Base-by-base conservation (phyloP, 2,888 invertebrate species). In the Timema podura region DNA sequence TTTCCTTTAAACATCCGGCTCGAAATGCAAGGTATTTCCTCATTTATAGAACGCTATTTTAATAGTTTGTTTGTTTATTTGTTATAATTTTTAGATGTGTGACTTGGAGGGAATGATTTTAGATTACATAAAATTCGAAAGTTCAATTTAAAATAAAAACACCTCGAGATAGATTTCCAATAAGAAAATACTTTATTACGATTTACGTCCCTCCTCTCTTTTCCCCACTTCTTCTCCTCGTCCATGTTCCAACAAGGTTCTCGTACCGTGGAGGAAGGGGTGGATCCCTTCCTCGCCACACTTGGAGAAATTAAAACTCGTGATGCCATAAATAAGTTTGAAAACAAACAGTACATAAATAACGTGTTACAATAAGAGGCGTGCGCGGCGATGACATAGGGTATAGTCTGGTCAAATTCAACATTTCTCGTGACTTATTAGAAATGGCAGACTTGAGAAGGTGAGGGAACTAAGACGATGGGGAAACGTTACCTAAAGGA, bases 301-400 rank as follows among this genome's bases (percentile, higher is more conserved):
- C 65, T 69, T 57, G 59, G 65, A 69, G 65, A 69, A 69, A 66
- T 69, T 69, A 69, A 69, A 69, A 69, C 65, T 69, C 69, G 69
- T 69, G 69, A 65, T 69, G 65, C 69, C 65, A 69, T 69, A 69
- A 69, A 69, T 69, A 69, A 69, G 57, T 57, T 69, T 54, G 45
- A 69, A 69, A 69, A 69, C 69, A 69, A 69, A 69, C 69, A 69
- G 57, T 69, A 65, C 69, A 69, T 69, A 69, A 69, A 69, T 69
- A 57, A 66, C 57, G 48, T 44, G 66, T 49, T 45, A 54, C 57
- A 51, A 66, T 66, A 59, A 45, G 61, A 61, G 66, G 69, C 69
- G 69, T 69, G 69, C 57, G 47, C 59, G 48, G 66, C 48, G 66
- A 69, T 69, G 69, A 69, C 69, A 69, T 45, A 10, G 7, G 13